Base-by-base conservation (phyloP, 2,797 vertebrate genomes). In the Anisognathus igniventris region DNA sequence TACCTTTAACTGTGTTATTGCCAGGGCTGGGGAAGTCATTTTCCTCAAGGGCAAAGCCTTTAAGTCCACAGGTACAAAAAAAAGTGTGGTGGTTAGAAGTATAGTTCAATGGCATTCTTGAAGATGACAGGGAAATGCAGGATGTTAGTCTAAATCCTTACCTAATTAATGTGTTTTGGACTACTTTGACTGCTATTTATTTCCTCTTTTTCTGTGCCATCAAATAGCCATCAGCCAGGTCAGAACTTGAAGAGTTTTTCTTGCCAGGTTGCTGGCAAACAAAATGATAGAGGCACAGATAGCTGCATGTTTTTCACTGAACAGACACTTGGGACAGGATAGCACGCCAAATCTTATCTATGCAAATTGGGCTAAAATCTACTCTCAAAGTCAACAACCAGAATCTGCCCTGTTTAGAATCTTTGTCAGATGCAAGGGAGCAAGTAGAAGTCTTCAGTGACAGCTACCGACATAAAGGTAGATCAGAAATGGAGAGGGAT, bases 281-380 rank as follows among this genome's bases (percentile, higher is more conserved):
- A 47, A 83, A 96, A 90, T 6, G n/a, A 50, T 22, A 93, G 64
- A 92, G 64, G 91, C 84, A 72, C 60, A 78, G 89, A 92, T 40
- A 94, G 64, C 10, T 51, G 74, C 48, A 87, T 72, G 64, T 89
- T 90, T 76, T 87, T 67, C 92, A 82, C 40, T 86, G 89, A 96
- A 71, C 77, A 91, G 83, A 95, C 78, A 86, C 81, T 95, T 56
- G 65, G 84, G 89, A 93, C 67, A 86, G 60, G 58, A 87, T 19
- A 94, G 80, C 54, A 83, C 3, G 93, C 86, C 97, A 90, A 89
- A 86, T 60, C 81, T 74, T 76, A 87, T 90, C 91, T 81, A 73
- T 83, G 96, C 88, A 96, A 96, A 96, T 73, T 66, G 56, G 93
- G 74, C 94, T 95, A 97, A 94, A 96, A 93, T 85, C 87, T 88